Base-by-base conservation (phyloP, 2,797 vertebrate genomes). In the Galago senegalensis region DNA sequence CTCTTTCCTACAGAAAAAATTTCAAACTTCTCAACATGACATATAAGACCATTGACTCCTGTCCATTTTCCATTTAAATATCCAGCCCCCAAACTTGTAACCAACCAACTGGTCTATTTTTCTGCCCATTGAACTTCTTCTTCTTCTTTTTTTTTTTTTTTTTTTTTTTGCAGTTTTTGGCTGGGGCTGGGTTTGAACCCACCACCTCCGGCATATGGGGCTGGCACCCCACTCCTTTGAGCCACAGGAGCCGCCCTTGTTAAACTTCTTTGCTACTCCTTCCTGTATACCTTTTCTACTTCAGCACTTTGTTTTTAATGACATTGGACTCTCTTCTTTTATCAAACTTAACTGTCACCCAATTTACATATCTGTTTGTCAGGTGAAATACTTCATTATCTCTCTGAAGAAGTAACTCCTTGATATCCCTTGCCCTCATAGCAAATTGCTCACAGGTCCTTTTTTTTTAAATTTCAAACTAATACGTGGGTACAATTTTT, bases 21-120 rank as follows among this genome's bases (percentile, higher is more conserved):
- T 92, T 1, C 29, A 63, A 61, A 40, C 23, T 63, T 46, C 21
- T 37, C 37, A 80, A 12, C 21, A 23, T 34, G 63, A 29, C 3
- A 20, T 43, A 9, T 21, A 70, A 79, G 31, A 37, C 1, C 49
- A 77, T 83, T 40, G 49, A 58, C 7, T 89, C 58, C 17, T 58
- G 23, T 76, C 1, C 61, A 17, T 94, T 87, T 94, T 67, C 73
- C 20, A 43, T 43, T 85, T 79, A 85, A 79, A 86, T 34, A 86
- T 20, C 27, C 40, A 60, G 72, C 20, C 46, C 18, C 29, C 58
- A 40, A 67, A 21, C 17, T 65, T 23, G 8, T 60, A 23, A 58
- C 49, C 49, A 49, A 49, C 49, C 13, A 49, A 49, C 2, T 9
- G 60, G 70, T 77, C 14, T 46, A 21, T 70, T 49, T 83, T 58